Evolutionary conservation across 2,888 invertebrate species (phyloP).

Genomic region (Stenodera caucasica): DNA sequence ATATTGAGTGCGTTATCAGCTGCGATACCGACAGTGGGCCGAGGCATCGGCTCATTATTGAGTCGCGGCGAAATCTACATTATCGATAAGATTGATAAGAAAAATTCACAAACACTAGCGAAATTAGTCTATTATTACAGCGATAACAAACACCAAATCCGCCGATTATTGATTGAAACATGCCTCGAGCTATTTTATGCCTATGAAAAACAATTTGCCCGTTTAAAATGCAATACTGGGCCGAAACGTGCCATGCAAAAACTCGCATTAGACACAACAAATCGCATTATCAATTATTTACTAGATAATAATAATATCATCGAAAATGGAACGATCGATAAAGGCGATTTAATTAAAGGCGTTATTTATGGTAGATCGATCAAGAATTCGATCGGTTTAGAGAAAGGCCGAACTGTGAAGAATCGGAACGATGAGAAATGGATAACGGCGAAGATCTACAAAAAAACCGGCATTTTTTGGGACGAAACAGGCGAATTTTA

Average conservation of each 20-base stretch:
- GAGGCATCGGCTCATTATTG: constrained; percentile 20
- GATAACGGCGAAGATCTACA: constrained; percentile 26
- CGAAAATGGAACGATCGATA: constrained; percentile 17
- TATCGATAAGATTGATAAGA: constrained; percentile 30
- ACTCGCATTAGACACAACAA: constrained; percentile 26
- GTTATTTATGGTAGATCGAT: constrained; percentile 28
- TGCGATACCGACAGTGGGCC: constrained; percentile 23
- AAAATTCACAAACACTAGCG: constrained; percentile 27
- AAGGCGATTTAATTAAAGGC: constrained; percentile 27
- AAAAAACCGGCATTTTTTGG: constrained; percentile 22
- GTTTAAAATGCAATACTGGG: constrained; percentile 23
- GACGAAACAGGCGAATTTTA: constrained; percentile 21
- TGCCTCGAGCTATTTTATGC: constrained; percentile 25
- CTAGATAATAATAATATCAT: constrained; percentile 13
- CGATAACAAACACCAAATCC: constrained; percentile 26
- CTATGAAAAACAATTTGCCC: constrained; percentile 28
- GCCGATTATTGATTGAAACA: constrained; percentile 24
- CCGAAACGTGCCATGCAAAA: constrained; percentile 29
- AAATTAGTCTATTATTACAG: constrained; percentile 31
- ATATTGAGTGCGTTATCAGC: constrained; percentile 20
- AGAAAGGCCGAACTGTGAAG: constrained; percentile 21
- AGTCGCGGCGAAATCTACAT: constrained; percentile 24
- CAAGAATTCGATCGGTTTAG: constrained; percentile 18
- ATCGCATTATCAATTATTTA: constrained; percentile 25
- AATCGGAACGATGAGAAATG: constrained; percentile 13